phyloP scores from a whole-genome alignment of 1,140 invertebrate genomes.

The Drosophila ananassae region DNA sequence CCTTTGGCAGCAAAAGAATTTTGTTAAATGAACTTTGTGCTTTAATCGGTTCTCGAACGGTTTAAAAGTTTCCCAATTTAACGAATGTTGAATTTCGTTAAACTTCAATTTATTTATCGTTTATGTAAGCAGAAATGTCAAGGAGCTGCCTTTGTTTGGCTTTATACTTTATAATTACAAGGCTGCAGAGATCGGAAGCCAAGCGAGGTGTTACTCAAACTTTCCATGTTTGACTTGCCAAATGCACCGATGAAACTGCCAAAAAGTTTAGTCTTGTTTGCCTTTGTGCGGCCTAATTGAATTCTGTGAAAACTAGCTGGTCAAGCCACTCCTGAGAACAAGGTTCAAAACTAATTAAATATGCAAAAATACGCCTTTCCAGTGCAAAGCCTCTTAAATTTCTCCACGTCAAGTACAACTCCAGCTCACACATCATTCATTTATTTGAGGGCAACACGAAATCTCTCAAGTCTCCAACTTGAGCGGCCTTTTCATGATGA shows the following conservation, averaged over 20 bases:
- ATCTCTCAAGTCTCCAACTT: slow-evolving; percentile 28
- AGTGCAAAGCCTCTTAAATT: slow-evolving; percentile 9
- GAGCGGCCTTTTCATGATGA: slow-evolving; percentile 8
- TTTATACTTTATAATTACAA: not conserved
- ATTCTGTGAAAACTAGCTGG: slow-evolving; percentile 17
- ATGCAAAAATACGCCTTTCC: slow-evolving; percentile 5
- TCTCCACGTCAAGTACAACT: slow-evolving; percentile 7
- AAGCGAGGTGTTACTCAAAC: slow-evolving; percentile 39
- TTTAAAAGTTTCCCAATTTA: slow-evolving; percentile 14
- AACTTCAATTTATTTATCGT: slow-evolving; percentile 22
- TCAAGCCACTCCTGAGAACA: not conserved
- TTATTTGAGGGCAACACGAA: slow-evolving; percentile 16
- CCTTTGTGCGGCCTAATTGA: slow-evolving; percentile 23
- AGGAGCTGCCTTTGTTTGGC: not conserved
- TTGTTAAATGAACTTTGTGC: slow-evolving; percentile 50
- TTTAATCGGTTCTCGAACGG: slow-evolving; percentile 36
- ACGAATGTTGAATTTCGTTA: slow-evolving; percentile 7
- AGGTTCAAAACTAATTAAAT: slow-evolving; percentile 35
- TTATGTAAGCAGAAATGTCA: slow-evolving; percentile 14
- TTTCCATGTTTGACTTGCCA: slow-evolving; percentile 26
- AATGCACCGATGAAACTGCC: slow-evolving; percentile 8
- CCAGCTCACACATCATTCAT: slow-evolving; percentile 26
- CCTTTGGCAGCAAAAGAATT: slow-evolving; percentile 47
- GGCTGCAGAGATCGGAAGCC: slow-evolving; percentile 21
- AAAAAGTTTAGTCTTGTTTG: slow-evolving; percentile 21